phyloP scores from a whole-genome alignment of 2,797 vertebrate genomes.

The Phoxinus dragarum region DNA sequence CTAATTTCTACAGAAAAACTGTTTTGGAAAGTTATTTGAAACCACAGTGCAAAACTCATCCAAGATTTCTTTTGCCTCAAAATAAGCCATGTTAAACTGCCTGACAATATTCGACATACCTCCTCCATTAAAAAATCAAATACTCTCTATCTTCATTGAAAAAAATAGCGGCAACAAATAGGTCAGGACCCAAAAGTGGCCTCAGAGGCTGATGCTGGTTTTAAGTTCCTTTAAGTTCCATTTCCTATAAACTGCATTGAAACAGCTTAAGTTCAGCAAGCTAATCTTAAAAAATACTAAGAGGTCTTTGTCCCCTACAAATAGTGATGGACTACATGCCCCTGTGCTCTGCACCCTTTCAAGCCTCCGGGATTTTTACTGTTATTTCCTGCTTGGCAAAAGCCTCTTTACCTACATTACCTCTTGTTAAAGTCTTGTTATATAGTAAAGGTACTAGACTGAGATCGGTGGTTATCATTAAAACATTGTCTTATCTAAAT shows the following conservation, averaged over 20 bases:
- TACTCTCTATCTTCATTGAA: slow-evolving; percentile 1
- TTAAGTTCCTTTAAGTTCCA: slow-evolving; percentile 62
- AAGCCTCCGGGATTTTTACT: slow-evolving; percentile 68
- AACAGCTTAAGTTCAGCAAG: slow-evolving; percentile 64
- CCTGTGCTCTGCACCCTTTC: slow-evolving; percentile 60
- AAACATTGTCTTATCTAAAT: slow-evolving; percentile 69
- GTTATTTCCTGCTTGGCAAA: slow-evolving; percentile 80
- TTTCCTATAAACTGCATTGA: slow-evolving; percentile 61
- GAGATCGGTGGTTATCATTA: slow-evolving; percentile 76
- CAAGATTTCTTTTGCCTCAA: slow-evolving; percentile 24
- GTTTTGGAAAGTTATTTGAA: slow-evolving; percentile 60
- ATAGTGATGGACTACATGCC: slow-evolving; percentile 74
- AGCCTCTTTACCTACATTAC: slow-evolving; percentile 77
- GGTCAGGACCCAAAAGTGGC: slow-evolving; percentile 48
- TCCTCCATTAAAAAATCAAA: slow-evolving; percentile 33
- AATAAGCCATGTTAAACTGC: slow-evolving; percentile 27
- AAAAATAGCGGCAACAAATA: slow-evolving; percentile 32
- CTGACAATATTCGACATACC: slow-evolving; percentile 31
- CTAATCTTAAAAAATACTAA: slow-evolving; percentile 70
- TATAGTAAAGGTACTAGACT: slow-evolving; percentile 75
- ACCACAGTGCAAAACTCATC: slow-evolving; percentile 24
- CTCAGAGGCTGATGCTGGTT: slow-evolving; percentile 50
- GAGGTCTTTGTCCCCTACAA: slow-evolving; percentile 75
- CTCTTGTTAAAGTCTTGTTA: slow-evolving; percentile 71
- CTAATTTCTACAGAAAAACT: slow-evolving; percentile 50